A percentile compares a stretch with the other conserved stretches of the same genome.
phyloP scores from a whole-genome alignment of 2,113 vertebrate species.

The Cyanocitta stelleri region DNA sequence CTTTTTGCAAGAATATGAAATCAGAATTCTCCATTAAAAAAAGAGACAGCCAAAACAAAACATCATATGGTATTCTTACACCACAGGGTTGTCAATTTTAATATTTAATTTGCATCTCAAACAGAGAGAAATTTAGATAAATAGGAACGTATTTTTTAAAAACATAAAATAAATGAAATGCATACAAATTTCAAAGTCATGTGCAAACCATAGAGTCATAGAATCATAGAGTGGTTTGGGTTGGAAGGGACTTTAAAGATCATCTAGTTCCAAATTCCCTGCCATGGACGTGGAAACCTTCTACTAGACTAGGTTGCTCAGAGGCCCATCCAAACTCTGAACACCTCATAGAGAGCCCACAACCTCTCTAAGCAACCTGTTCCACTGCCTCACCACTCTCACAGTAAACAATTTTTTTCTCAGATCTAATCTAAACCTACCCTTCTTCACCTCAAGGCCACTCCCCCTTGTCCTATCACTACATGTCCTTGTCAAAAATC shows the following conservation, averaged over 20 bases:
- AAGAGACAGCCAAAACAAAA: background rate
- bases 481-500: background rate
- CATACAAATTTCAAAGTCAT: background rate
- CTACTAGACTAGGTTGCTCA: background rate
- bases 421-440: background rate
- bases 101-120: background rate
- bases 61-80: background rate
- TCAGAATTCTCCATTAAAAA: background rate
- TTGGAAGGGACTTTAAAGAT: background rate
- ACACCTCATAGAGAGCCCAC: background rate
- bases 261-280: background rate
- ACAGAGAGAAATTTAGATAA: background rate
- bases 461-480: background rate
- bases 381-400: background rate
- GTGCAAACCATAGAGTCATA: background rate
- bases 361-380: background rate
- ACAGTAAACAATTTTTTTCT: background rate
- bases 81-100: background rate
- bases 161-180: background rate
- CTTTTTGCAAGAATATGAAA: background rate
- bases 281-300: background rate
- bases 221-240: background rate
- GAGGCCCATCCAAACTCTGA: background rate
- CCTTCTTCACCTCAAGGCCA: background rate
- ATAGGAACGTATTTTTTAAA: background rate